Percentiles rank a stretch among this genome's conserved stretches.
Conservation (phyloP, 1,140 invertebrate genomes). For the Helicoverpa zea region DNA sequence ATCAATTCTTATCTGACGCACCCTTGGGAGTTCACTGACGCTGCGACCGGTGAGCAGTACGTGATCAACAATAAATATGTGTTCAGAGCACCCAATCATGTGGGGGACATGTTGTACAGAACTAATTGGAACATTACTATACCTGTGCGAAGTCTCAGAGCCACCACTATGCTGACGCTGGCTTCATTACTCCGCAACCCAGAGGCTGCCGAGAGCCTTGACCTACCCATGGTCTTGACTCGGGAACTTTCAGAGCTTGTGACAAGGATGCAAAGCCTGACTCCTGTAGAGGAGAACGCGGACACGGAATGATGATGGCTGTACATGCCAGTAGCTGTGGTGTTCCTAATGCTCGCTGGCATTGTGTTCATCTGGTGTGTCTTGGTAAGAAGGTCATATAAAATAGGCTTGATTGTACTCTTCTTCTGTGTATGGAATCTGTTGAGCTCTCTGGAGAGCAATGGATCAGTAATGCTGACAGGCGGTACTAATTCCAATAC, state of each 20-base stretch:
- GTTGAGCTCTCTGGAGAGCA: not conserved
- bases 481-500: not conserved
- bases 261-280: slow-evolving; percentile 28
- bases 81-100: slow-evolving; percentile 66
- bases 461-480: not conserved
- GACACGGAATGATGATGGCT: slow-evolving; percentile 12
- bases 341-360: slow-evolving; percentile 17
- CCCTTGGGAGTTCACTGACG: slow-evolving; percentile 91
- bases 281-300: not conserved
- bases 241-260: slow-evolving; percentile 63
- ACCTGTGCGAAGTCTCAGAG: slow-evolving; percentile 65
- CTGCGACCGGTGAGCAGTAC: slow-evolving; percentile 87
- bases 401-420: slow-evolving; percentile 6
- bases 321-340: slow-evolving; percentile 15
- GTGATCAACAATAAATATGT: slow-evolving; percentile 80
- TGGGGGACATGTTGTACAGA: slow-evolving; percentile 70
- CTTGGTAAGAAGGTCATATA: not conserved
- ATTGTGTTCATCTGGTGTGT: slow-evolving; percentile 1
- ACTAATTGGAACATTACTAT: slow-evolving; percentile 80
- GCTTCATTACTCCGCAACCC: slow-evolving; percentile 58
- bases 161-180: slow-evolving; percentile 63
- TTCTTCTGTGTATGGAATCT: slow-evolving; percentile 8
- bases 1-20: slow-evolving; percentile 91
- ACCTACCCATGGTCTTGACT: slow-evolving; percentile 63
- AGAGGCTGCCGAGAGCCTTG: slow-evolving; percentile 57